These are phyloP conservation scores for Dendrocincla tyrannina DNA, from an alignment of 2,797 vertebrate species.

Conservation along the genomic window DNA sequence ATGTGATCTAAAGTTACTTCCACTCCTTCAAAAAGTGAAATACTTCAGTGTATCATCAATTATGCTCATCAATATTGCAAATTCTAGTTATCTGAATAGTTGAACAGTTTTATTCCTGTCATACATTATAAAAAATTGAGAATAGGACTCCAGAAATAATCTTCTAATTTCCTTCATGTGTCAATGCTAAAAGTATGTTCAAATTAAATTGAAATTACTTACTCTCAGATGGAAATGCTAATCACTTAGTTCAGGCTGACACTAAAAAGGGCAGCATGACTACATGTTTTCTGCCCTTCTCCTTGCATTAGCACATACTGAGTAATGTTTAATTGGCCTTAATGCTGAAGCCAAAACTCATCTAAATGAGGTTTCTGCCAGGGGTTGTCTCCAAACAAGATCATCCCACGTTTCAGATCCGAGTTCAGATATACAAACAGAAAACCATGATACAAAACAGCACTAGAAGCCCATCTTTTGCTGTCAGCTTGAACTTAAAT, in stretches of 20 bases:
- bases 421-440: background rate
- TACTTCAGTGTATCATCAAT: background rate
- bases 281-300: background rate
- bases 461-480: background rate
- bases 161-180: conserved; percentile 17
- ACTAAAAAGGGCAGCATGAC: background rate
- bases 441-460: background rate
- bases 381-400: background rate
- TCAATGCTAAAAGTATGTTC: background rate
- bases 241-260: background rate
- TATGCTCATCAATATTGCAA: conserved; percentile 36
- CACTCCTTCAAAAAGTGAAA: background rate
- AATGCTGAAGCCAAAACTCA: background rate
- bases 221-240: background rate
- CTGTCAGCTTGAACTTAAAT: background rate
- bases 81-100: conserved; percentile 2
- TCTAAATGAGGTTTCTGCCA: background rate
- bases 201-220: background rate
- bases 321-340: no score
- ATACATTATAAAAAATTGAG: conserved; percentile 20
- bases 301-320: no score
- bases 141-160: conserved; percentile 27
- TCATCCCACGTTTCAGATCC: background rate
- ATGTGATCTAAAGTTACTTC: background rate
- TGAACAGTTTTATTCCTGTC: conserved; percentile 20